These are phyloP conservation scores for Cyclura pinguis DNA, from an alignment of 2,797 vertebrate species.

Conservation along the genomic window DNA sequence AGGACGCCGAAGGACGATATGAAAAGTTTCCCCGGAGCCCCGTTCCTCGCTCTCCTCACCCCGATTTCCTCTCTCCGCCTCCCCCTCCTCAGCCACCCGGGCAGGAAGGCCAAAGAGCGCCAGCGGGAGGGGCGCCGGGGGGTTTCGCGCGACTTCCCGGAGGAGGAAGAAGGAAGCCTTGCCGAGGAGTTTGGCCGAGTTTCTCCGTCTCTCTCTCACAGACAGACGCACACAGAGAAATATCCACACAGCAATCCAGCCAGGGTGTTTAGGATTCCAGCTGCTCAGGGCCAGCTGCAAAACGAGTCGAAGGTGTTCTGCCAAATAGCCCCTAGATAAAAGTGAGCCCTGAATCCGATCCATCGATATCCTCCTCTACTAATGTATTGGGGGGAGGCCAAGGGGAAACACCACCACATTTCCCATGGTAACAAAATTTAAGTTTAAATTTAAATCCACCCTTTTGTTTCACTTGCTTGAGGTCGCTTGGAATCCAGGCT, in stretches of 20 bases:
- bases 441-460: too few relatives aligned
- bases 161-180: conserved; percentile 7
- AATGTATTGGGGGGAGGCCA: too few relatives aligned
- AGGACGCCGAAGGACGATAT: conserved; percentile 32
- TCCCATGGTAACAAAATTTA: background rate
- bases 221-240: background rate
- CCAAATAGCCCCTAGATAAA: background rate
- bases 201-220: background rate
- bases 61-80: background rate
- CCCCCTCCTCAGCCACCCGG: conserved; percentile 40
- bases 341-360: background rate
- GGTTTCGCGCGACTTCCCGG: background rate
- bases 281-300: background rate
- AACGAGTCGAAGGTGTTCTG: too few relatives aligned
- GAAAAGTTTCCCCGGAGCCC: conserved; percentile 59
- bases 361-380: background rate
- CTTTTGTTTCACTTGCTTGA: too few relatives aligned
- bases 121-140: background rate
- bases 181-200: conserved; percentile 32
- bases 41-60: conserved; percentile 1
- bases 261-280: background rate
- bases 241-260: background rate
- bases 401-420: background rate
- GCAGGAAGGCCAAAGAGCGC: conserved; percentile 43
- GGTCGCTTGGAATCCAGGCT: background rate